phyloP scores from a whole-genome alignment of 2,797 vertebrate species.

The Phylloscopus collybita region DNA sequence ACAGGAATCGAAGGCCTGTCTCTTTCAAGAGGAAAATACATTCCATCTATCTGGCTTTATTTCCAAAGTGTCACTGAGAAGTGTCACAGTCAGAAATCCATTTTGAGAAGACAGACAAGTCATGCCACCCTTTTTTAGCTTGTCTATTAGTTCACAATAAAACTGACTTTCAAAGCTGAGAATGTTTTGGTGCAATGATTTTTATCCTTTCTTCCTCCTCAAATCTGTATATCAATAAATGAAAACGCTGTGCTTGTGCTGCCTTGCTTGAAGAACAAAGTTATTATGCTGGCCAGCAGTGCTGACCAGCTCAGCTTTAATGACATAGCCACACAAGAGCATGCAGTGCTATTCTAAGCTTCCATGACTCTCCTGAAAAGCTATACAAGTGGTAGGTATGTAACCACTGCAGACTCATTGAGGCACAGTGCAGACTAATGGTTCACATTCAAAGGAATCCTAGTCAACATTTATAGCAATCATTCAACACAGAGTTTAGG shows the following conservation, averaged over 20 bases:
- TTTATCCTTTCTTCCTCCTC: not conserved
- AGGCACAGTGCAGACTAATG: not conserved
- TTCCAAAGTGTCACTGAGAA: not conserved
- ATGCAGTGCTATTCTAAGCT: not conserved
- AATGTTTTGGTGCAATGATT: not conserved
- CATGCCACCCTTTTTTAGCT: not conserved
- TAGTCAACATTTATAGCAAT: not conserved
- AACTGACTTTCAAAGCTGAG: not conserved
- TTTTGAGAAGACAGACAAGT: not conserved
- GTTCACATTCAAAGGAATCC: not conserved
- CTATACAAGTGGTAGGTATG: not conserved
- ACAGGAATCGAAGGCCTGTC: not conserved
- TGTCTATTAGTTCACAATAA: not conserved
- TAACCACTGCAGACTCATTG: not conserved
- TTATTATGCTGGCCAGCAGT: not conserved
- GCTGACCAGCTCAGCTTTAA: not conserved
- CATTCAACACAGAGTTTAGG: not conserved
- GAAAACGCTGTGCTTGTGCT: not conserved
- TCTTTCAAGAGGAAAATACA: not conserved
- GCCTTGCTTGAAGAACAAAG: not conserved
- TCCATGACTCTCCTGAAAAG: not conserved
- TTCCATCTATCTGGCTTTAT: not conserved
- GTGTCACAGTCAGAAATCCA: not conserved
- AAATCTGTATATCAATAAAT: not conserved
- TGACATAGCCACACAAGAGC: not conserved